Percentiles rank a stretch among this genome's conserved stretches.
Conservation (phyloP, 2,113 vertebrate species). For the Rhinogobius similis region DNA sequence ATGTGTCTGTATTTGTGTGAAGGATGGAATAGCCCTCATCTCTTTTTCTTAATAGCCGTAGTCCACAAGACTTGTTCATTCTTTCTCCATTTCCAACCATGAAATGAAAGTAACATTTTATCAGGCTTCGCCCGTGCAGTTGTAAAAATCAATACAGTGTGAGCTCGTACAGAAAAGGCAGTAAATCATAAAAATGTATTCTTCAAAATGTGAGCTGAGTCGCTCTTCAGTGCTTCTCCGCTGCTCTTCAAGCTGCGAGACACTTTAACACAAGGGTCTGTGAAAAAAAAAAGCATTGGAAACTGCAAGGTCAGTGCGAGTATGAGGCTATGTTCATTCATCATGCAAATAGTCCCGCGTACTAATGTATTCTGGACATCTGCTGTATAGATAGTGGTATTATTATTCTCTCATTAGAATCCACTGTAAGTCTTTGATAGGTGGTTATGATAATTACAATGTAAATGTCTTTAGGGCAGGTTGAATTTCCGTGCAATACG, state of each 20-base stretch:
- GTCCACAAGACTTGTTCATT: constrained; percentile 34
- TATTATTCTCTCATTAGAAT: constrained; percentile 19
- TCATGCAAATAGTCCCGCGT: constrained; percentile 3
- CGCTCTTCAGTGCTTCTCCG: constrained; percentile 18
- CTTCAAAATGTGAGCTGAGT: constrained; percentile 48
- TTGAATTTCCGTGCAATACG: constrained; percentile 20
- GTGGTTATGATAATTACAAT: constrained; percentile 13
- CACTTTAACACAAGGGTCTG: constrained; percentile 15
- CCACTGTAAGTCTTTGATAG: constrained; percentile 16
- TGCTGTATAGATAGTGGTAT: background rate
- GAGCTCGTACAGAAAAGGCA: constrained; percentile 51
- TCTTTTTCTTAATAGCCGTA: constrained; percentile 47
- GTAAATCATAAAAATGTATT: constrained; percentile 64
- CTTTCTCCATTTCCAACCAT: constrained; percentile 48
- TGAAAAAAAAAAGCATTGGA: constrained; percentile 3
- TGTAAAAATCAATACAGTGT: constrained; percentile 68
- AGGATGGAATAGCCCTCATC: constrained; percentile 49
- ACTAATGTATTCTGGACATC: constrained; percentile 6
- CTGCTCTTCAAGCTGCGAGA: constrained; percentile 20
- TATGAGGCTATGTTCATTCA: constrained; percentile 2
- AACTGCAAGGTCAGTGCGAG: constrained; percentile 15
- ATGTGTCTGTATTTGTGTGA: constrained; percentile 15
- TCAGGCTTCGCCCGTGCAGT: constrained; percentile 53
- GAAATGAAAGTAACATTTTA: constrained; percentile 71
- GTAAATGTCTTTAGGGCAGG: constrained; percentile 26